Evolutionary conservation across 35 echinoderm and acorn worm species (phyloP).

Genomic region (Eucidaris tribuloides): DNA sequence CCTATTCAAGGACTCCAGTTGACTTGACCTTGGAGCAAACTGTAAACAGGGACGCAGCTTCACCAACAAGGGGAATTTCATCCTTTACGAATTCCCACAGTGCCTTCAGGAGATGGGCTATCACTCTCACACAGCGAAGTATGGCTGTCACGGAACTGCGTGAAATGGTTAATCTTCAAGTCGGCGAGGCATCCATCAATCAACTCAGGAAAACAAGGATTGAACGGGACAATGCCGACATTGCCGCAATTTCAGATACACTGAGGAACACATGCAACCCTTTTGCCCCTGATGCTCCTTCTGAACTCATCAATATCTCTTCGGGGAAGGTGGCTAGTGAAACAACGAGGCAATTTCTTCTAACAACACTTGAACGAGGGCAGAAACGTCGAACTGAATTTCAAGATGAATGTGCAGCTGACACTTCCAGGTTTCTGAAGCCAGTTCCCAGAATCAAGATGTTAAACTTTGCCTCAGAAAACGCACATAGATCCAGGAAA

Average conservation of each 20-base stretch:
- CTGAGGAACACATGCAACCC: constrained; percentile 49
- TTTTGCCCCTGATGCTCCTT: constrained; percentile 28
- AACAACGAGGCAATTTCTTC: constrained; percentile 28
- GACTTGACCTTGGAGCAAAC: constrained; percentile 72
- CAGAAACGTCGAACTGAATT: constrained; percentile 37
- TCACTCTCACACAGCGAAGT: constrained; percentile 50
- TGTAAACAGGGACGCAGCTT: constrained; percentile 69
- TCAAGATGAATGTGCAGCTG: constrained; percentile 40
- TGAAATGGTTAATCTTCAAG: not conserved
- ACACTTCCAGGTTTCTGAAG: constrained; percentile 37
- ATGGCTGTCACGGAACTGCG: constrained; percentile 64
- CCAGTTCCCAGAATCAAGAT: constrained; percentile 47
- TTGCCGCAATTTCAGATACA: not conserved
- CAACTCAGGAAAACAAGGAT: not conserved
- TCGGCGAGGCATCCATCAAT: not conserved
- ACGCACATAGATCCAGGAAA: not conserved
- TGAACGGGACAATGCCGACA: not conserved
- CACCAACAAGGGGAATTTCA: constrained; percentile 58
- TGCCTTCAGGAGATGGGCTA: constrained; percentile 53
- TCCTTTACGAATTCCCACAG: constrained; percentile 35
- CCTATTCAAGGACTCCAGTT: constrained; percentile 65
- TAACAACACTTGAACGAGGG: constrained; percentile 25
- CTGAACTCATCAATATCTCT: constrained; percentile 52
- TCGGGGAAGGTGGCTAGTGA: constrained; percentile 48
- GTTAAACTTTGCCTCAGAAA: constrained; percentile 55